These are phyloP conservation scores for Asteroscopus sphinx DNA, from an alignment of 2,888 invertebrate species.

Conservation along the genomic window DNA sequence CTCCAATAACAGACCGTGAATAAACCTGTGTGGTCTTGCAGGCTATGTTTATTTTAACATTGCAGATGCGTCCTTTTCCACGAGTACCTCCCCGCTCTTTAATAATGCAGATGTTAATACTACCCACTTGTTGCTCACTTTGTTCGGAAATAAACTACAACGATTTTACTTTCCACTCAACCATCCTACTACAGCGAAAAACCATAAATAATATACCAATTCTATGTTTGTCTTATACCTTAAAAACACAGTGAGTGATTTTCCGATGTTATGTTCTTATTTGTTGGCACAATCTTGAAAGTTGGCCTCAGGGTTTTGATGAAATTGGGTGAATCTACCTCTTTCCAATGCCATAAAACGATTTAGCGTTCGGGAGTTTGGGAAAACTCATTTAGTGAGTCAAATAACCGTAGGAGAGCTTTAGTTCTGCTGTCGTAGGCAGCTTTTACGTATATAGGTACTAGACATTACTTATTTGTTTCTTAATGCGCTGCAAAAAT, in stretches of 20 bases:
- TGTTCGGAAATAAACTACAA: conserved; percentile 40
- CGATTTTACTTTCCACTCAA: conserved; percentile 39
- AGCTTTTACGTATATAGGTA: conserved; percentile 6
- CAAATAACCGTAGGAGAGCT: conserved; percentile 41
- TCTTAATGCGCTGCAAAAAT: too few relatives aligned
- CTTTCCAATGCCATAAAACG: conserved; percentile 39
- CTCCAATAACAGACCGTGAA: conserved; percentile 5
- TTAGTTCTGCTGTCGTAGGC: conserved; percentile 17
- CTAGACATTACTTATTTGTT: too few relatives aligned
- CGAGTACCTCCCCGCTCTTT: conserved; percentile 53
- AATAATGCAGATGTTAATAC: conserved; percentile 66
- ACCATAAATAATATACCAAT: background rate
- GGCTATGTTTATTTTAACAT: conserved; percentile 65
- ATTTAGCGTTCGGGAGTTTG: conserved; percentile 39
- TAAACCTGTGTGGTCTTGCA: conserved; percentile 37
- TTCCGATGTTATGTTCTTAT: conserved; percentile 35
- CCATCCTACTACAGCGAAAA: conserved; percentile 4
- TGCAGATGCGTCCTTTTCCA: conserved; percentile 63
- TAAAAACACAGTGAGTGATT: conserved; percentile 24
- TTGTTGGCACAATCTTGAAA: conserved; percentile 34
- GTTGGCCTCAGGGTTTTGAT: conserved; percentile 38
- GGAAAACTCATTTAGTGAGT: conserved; percentile 50
- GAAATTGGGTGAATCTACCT: conserved; percentile 38
- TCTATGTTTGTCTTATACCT: conserved; percentile 6
- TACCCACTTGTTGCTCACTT: conserved; percentile 53